A percentile compares a stretch with the other conserved stretches of the same genome.
phyloP scores from a whole-genome alignment of 2,888 invertebrate species.

The Chrysolina americana region DNA sequence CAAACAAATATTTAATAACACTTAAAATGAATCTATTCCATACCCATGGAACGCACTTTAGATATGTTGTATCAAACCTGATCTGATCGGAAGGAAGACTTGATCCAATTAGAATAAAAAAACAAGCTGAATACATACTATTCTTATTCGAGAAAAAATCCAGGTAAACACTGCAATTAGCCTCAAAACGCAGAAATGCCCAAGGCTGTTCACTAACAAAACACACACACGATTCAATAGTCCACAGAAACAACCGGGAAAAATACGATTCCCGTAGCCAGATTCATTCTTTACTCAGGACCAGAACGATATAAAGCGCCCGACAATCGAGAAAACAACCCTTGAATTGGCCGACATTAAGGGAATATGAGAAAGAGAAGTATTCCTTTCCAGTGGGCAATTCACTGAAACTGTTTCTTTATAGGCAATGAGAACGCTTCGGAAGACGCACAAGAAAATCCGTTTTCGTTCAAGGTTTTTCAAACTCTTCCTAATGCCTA shows the following conservation, averaged over 20 bases:
- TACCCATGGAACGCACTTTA: too few species aligned
- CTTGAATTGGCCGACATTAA: neutral
- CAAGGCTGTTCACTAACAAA: neutral
- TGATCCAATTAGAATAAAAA: too few species aligned
- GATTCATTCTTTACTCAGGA: neutral
- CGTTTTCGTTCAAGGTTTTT: neutral
- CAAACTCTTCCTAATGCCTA: neutral
- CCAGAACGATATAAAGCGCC: neutral
- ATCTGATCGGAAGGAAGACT: too few species aligned
- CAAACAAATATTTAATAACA: too few species aligned
- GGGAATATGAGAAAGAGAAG: neutral
- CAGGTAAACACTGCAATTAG: too few species aligned
- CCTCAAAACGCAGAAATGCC: too few species aligned
- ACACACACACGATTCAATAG: neutral
- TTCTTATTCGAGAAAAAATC: neutral
- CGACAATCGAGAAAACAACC: neutral
- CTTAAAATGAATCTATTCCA: too few species aligned
- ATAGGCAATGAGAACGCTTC: neutral
- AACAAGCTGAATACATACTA: too few species aligned
- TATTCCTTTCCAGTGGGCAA: neutral
- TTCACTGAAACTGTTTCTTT: neutral
- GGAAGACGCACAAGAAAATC: neutral
- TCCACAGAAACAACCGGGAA: neutral
- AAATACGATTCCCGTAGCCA: neutral
- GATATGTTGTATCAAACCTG: too few species aligned